These are phyloP conservation scores for Coregonus suidteri DNA, from an alignment of 2,797 vertebrate species.

Conservation along the genomic window DNA sequence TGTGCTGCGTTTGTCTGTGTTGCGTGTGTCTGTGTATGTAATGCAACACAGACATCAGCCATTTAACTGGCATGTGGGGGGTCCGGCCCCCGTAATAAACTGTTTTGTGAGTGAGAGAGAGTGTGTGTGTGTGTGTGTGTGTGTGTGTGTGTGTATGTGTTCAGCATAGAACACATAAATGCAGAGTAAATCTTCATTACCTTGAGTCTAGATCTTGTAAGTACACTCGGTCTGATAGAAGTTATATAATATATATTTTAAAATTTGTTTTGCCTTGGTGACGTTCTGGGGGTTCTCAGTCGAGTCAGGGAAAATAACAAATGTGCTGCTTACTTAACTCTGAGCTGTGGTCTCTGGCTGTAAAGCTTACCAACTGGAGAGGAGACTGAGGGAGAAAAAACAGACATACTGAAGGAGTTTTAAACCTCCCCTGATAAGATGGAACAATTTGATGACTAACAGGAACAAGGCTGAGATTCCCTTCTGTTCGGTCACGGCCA, in stretches of 20 bases:
- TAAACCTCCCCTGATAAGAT: neutral
- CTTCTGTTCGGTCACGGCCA: neutral
- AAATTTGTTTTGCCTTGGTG: neutral
- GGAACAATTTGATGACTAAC: conserved; percentile 6
- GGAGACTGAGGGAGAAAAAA: neutral
- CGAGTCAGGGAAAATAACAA: conserved; percentile 4
- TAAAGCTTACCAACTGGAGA: neutral
- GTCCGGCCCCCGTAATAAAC: conserved; percentile 66
- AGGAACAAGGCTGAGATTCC: neutral
- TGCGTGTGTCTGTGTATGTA: conserved; percentile 40
- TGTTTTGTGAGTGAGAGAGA: conserved; percentile 6
- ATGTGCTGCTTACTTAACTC: neutral
- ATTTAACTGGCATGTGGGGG: conserved; percentile 71
- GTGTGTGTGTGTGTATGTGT: conserved; percentile 18
- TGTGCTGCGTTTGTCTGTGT: conserved; percentile 48
- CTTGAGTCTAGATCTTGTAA: neutral
- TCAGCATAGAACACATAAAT: neutral
- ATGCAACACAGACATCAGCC: conserved; percentile 74
- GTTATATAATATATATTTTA: neutral
- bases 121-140: too few relatives aligned
- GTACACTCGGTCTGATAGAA: conserved; percentile 2
- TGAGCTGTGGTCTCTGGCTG: conserved; percentile 13
- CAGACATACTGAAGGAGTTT: neutral
- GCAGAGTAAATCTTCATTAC: conserved; percentile 1
- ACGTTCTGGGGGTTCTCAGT: neutral